phyloP scores from a whole-genome alignment of 2,797 vertebrate genomes.

The Tragelaphus eurycerus region DNA sequence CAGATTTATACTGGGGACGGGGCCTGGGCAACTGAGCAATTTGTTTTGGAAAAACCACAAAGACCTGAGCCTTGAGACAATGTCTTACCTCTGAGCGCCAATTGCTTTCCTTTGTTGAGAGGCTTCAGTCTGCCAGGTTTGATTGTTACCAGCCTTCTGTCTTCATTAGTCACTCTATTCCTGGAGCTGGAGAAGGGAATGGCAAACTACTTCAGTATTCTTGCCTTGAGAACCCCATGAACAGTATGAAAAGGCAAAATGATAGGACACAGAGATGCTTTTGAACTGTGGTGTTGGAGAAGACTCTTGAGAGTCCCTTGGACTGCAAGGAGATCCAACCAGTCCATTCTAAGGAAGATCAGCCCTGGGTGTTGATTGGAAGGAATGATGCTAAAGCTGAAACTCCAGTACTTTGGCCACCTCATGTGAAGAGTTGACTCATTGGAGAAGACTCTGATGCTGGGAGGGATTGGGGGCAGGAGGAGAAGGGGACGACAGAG shows the following conservation, averaged over 20 bases:
- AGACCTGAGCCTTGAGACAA: background rate
- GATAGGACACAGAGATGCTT: background rate
- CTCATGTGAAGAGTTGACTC: background rate
- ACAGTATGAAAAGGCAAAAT: background rate
- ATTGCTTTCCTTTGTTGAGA: background rate
- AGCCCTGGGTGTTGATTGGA: background rate
- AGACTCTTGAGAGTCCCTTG: background rate
- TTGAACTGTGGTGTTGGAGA: background rate
- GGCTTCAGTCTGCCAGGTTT: background rate
- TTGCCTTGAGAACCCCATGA: background rate
- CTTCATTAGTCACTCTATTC: background rate
- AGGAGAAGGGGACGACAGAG: background rate
- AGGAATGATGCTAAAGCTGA: background rate
- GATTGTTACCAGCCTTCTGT: background rate
- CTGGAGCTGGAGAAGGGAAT: background rate
- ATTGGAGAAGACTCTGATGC: background rate
- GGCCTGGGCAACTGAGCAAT: background rate
- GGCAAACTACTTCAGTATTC: background rate
- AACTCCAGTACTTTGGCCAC: background rate
- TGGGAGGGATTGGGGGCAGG: background rate
- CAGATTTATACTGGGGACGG: background rate
- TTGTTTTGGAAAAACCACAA: background rate
- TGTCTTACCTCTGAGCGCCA: accelerated
- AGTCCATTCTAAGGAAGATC: background rate
- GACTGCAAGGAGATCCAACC: background rate